Evolutionary conservation across 1,140 invertebrate genomes (phyloP), one percentile per base, ranked within the genome.

Genomic region (Anastrepha obliqua): DNA sequence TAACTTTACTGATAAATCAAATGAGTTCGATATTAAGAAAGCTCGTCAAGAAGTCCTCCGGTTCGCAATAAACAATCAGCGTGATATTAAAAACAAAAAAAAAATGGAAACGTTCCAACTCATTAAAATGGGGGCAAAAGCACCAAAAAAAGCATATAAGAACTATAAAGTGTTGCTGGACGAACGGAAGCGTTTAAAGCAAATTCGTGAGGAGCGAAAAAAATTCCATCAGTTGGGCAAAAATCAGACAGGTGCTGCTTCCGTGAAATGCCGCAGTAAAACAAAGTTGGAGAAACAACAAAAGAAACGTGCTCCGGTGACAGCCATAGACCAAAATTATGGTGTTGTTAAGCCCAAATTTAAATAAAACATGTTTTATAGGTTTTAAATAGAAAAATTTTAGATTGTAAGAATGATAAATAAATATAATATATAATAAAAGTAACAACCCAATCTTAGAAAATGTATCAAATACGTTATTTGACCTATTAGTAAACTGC

Each of bases 111-210:
- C 95, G 42, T 94, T 94, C 42, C 92, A 96, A 39, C 94, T 95
- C 11, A 93, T 96, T 44, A 95, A 94, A 89, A 93, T 96, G 88
- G 96, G 95, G 47, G 96, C 95, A 9, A 95, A 94, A 91, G 94
- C 95, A 3, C 94, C 94, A 3, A 95, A 95, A 89, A 95, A 94
- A 78, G 92, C 91, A 55, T 91, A 90, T 39, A 94, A 93, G 86
- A 96, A 96, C 91, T 96, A 96, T 89, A 96, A 96, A 90, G 91
- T 93, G 17, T 86, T 95, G 42, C 88, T 94, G 90, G 89, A 91
- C 91, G 90, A 94, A 89, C 91, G 91, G 44, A 92, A 93, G 60
- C 90, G 93, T 44, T 88, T 93, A 64, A 92, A 93, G 87, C 81
- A 91, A 51, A 91, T 90, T 39, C 89, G 93, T 47, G 90, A 94